A percentile compares a stretch with the other conserved stretches of the same genome.
Evolutionary conservation across 2,113 vertebrate species (phyloP).

Genomic region (Gopherus flavomarginatus): DNA sequence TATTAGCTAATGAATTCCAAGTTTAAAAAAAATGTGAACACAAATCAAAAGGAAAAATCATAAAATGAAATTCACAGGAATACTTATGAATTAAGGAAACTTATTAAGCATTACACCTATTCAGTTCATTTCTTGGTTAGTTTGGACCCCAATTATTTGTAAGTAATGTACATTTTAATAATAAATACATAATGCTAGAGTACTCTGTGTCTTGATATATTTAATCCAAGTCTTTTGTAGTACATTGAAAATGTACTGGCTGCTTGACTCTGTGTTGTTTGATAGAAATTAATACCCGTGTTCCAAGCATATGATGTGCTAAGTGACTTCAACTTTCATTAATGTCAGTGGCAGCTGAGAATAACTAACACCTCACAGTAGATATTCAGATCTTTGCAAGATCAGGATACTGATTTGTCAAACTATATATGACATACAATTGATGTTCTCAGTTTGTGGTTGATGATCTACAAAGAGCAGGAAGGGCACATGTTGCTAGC

Average conservation of each 20-base stretch:
- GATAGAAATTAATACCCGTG: background rate
- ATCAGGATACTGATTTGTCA: background rate
- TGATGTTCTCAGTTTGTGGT: slow-evolving; percentile 6
- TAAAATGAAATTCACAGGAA: background rate
- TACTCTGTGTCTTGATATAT: background rate
- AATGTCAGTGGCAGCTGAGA: background rate
- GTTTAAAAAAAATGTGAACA: background rate
- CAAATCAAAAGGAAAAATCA: background rate
- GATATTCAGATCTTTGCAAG: background rate
- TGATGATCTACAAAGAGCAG: slow-evolving; percentile 11
- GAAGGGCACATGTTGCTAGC: background rate
- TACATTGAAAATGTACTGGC: background rate
- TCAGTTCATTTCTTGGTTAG: background rate
- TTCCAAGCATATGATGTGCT: background rate
- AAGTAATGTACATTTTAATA: background rate
- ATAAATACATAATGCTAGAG: background rate
- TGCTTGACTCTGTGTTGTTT: background rate
- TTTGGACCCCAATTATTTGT: background rate
- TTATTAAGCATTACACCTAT: background rate
- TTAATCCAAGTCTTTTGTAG: background rate
- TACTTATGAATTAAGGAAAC: background rate
- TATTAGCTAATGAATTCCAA: background rate
- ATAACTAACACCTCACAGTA: accelerated
- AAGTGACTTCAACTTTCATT: background rate
- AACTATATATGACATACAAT: background rate